phyloP scores from a whole-genome alignment of 2,113 vertebrate genomes.

The Orthonyx spaldingii region DNA sequence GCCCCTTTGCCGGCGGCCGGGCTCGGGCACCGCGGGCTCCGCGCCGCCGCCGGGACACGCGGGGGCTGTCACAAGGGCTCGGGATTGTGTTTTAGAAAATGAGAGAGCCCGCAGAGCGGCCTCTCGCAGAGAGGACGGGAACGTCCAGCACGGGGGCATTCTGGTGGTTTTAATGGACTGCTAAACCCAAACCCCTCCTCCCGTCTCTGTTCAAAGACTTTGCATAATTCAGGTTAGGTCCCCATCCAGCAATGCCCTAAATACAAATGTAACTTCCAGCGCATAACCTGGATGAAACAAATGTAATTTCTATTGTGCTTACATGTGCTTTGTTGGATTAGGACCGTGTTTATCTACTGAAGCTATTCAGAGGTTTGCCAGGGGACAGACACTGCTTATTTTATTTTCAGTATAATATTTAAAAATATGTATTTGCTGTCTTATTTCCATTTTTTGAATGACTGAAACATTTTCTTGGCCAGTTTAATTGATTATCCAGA shows the following conservation, averaged over 20 bases:
- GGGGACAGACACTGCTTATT: not conserved
- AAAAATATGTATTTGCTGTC: not conserved
- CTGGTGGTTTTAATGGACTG: not conserved
- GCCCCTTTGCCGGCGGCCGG: not conserved
- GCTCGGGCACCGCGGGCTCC: not conserved
- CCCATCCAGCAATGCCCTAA: not conserved
- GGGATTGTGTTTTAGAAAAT: accelerated
- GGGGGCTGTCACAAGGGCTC: not conserved
- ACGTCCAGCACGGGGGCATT: not conserved
- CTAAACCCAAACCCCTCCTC: not conserved
- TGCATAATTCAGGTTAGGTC: not conserved
- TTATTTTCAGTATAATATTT: not conserved
- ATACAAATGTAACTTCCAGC: not conserved
- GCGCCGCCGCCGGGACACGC: not conserved
- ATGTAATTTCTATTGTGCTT: not conserved
- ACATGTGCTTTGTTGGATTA: not conserved
- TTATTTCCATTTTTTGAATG: not conserved
- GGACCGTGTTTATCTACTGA: not conserved
- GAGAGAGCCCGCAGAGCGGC: not conserved
- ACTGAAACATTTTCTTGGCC: not conserved
- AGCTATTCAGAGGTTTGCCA: not conserved
- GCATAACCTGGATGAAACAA: not conserved
- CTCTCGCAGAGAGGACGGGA: not conserved
- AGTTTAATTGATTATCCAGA: not conserved
- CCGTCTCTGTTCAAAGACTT: not conserved